phyloP scores from a whole-genome alignment of 2,797 vertebrate species.

The Pampus argenteus region DNA sequence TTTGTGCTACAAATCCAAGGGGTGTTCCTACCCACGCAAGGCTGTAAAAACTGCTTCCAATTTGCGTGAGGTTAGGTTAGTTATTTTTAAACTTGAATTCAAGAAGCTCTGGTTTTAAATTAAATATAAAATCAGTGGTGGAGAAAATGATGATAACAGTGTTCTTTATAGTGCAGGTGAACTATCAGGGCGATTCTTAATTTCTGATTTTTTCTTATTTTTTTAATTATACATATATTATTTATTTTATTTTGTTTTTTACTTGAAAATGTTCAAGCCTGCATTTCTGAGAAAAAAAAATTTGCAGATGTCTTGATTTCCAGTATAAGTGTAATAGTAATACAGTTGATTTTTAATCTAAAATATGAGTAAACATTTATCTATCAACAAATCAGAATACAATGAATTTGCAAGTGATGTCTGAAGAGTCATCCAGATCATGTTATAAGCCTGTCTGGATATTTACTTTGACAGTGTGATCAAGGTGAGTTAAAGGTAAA shows the following conservation, averaged over 20 bases:
- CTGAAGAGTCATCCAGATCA: not conserved
- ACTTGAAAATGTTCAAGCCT: too few species aligned
- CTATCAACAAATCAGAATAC: not conserved
- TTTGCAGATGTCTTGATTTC: not conserved
- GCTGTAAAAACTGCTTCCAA: not conserved
- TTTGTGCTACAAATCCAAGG: conserved; percentile 1
- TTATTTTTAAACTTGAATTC: not conserved
- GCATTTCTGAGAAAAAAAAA: not conserved
- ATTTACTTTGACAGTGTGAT: not conserved
- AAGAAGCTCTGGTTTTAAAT: not conserved
- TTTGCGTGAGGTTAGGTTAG: not conserved
- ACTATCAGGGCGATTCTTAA: not conserved
- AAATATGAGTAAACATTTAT: not conserved
- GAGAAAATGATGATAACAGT: not conserved
- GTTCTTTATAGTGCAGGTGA: not conserved
- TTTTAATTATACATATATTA: too few species aligned
- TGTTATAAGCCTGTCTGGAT: too few species aligned
- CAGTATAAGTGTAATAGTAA: not conserved
- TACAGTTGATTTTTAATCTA: not conserved
- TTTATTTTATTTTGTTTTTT: too few species aligned
- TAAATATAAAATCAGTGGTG: not conserved
- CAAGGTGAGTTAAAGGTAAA: not conserved
- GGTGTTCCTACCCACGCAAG: not conserved
- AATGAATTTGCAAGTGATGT: not conserved
- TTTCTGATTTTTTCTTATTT: too few species aligned